phyloP scores from a whole-genome alignment of 2,797 vertebrate species.

The Chaetophractus vellerosus region DNA sequence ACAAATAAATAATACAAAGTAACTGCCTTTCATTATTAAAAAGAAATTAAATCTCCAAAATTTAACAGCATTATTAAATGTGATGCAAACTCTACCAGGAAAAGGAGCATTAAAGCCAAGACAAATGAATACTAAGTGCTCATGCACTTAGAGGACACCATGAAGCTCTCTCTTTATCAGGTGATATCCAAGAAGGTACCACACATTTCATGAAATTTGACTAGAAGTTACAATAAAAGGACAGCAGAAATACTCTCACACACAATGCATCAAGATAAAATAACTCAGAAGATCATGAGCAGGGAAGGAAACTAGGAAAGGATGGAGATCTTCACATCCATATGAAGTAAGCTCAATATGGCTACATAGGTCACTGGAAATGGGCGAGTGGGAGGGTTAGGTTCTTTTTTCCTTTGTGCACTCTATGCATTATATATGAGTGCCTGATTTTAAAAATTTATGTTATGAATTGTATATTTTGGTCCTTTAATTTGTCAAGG shows the following conservation, averaged over 20 bases:
- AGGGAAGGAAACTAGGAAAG: too few relatives aligned
- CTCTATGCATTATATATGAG: too few relatives aligned
- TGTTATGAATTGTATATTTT: too few relatives aligned
- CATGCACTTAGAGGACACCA: not conserved
- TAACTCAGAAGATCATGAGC: not conserved
- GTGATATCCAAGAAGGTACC: not conserved
- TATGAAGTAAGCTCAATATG: too few relatives aligned
- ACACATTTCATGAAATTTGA: not conserved
- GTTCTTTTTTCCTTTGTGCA: too few relatives aligned
- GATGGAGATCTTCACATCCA: too few relatives aligned
- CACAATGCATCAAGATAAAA: not conserved
- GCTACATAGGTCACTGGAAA: too few relatives aligned
- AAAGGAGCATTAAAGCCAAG: not conserved
- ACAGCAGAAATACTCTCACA: not conserved
- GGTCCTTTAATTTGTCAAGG: too few relatives aligned
- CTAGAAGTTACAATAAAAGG: not conserved
- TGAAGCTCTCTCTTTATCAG: not conserved
- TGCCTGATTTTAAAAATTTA: too few relatives aligned
- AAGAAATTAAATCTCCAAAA: not conserved
- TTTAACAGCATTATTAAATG: not conserved
- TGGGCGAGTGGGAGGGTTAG: too few relatives aligned
- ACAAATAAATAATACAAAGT: slow-evolving; percentile 30
- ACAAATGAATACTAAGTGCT: not conserved
- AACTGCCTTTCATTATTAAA: not conserved
- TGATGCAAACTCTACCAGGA: not conserved